Evolutionary conservation across 2,888 invertebrate genomes (phyloP).

Genomic region (Drosophila mulleri): DNA sequence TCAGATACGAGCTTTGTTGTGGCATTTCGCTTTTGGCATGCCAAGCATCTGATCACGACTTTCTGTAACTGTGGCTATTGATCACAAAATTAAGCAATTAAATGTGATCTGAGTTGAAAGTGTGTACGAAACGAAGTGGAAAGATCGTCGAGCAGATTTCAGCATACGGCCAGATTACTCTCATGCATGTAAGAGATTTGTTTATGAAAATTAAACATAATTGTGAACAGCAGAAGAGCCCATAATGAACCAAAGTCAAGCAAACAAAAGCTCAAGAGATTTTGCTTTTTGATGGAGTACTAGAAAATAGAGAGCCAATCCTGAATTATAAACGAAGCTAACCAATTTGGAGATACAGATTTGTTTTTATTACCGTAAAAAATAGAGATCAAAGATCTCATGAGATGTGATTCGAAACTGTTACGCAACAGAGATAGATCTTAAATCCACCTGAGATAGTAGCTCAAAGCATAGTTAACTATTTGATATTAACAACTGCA

Average conservation of each 20-base stretch:
- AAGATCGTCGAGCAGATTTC: slow-evolving; percentile 20
- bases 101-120: slow-evolving; percentile 41
- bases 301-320: not conserved
- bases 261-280: not conserved
- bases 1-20: slow-evolving; percentile 32
- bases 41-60: slow-evolving; percentile 74
- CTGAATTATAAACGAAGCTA: not conserved
- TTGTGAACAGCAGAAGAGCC: not conserved
- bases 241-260: not conserved
- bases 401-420: not conserved
- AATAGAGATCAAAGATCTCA: not conserved
- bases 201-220: slow-evolving; percentile 2
- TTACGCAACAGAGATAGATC: too few relatives aligned
- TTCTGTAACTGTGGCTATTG: slow-evolving; percentile 48
- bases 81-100: slow-evolving; percentile 78
- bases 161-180: not conserved
- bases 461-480: not conserved
- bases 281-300: not conserved
- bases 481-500: too few relatives aligned
- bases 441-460: not conserved
- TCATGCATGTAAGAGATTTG: slow-evolving; percentile 18
- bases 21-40: slow-evolving; percentile 50
- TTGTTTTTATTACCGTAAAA: not conserved
- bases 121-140: slow-evolving; percentile 35
- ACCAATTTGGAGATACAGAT: not conserved